Base-by-base conservation (phyloP, 2,797 vertebrate species). In the Notolabrus celidotus region DNA sequence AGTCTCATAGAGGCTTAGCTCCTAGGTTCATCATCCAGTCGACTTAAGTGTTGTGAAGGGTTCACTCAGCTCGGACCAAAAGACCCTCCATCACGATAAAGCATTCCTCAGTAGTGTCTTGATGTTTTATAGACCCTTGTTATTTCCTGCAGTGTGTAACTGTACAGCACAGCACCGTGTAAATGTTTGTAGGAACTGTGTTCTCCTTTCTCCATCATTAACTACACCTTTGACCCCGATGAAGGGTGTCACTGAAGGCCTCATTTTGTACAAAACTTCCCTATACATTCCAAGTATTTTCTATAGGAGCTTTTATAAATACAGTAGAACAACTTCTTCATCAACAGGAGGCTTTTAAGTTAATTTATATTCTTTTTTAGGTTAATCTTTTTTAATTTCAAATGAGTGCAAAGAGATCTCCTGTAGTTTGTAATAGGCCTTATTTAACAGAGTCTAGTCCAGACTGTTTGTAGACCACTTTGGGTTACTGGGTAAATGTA, bases 301-400 rank as follows among this genome's bases (percentile, higher is more conserved):
- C 79, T 79, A 74, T 85, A 75, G 76, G 84, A 73, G 71, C 77
- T 75, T 86, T 83, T 83, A 82, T 86, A 71, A 87, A 81, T 86
- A 57, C 86, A 61, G 64, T 82, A 88, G 84, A 90, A 93, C 91
- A 93, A 93, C 92, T 93, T 95, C 92, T 91, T 91, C 67, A 71
- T 81, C 82, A 61, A 86, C 85, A 90, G 93, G 94, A 93, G 92
- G 92, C 92, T 90, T 85, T 88, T 88, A 83, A 88, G 83, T 93
- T 95, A 94, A 94, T 94, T 94, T 94, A 95, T 95, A 92, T 92
- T 74, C 83, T 90, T 88, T 84, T 57, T 58, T 87, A 90, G 86
- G 77, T 54, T 89, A 87, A 83, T 89, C 77, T 86, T 57, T 68
- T 80, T 75, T 79, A 54, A 36, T 36, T 83, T 87, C 73, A 55